Evolutionary conservation across 2,797 vertebrate genomes (phyloP).

Genomic region (Artibeus lituratus): DNA sequence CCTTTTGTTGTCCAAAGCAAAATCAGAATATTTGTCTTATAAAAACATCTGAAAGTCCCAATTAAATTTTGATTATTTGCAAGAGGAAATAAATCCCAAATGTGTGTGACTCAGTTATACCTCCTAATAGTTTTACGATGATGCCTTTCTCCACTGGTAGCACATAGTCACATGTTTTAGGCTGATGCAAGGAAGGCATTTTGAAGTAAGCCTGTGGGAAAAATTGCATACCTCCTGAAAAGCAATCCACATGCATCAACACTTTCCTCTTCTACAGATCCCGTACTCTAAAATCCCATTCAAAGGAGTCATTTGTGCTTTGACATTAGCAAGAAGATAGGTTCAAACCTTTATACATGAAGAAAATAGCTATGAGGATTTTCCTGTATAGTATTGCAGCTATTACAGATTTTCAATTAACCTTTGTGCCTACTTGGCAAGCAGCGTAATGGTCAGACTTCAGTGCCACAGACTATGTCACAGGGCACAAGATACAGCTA

Average conservation of each 20-base stretch:
- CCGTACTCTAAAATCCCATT: conserved; percentile 34
- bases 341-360: conserved; percentile 31
- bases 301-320: conserved; percentile 64
- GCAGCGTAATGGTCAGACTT: not conserved
- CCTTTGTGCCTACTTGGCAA: conserved; percentile 45
- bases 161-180: not conserved
- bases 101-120: not conserved
- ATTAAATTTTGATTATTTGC: conserved; percentile 13
- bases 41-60: not conserved
- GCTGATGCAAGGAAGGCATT: conserved; percentile 30
- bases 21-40: not conserved
- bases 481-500: not conserved
- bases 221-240: conserved; percentile 23
- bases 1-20: not conserved
- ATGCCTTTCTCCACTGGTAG: not conserved
- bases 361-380: conserved; percentile 44
- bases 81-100: not conserved
- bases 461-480: conserved; percentile 5
- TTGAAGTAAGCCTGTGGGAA: conserved; percentile 44
- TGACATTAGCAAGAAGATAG: conserved; percentile 58
- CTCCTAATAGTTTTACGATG: not conserved
- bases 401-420: conserved; percentile 68
- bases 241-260: not conserved
- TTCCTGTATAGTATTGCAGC: conserved; percentile 40
- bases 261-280: conserved; percentile 36